These are phyloP conservation scores for Aurelia aurita DNA, from an alignment of 30 jellyfish, hydroid and myxozoan genomes.

Conservation along the genomic window DNA sequence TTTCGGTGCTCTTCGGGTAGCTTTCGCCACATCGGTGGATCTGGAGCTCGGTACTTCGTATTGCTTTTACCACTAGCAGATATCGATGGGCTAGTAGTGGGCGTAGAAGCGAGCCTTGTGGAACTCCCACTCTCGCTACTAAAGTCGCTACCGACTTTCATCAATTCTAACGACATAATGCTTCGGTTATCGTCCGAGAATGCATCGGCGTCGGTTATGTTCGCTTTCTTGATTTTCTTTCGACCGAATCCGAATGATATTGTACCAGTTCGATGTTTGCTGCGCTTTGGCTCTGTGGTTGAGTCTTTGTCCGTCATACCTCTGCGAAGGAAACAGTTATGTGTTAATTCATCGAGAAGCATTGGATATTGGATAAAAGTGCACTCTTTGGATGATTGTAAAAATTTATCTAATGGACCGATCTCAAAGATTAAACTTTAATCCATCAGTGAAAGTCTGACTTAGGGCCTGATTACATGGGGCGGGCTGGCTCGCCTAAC, in stretches of 20 bases:
- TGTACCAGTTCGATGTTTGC: conserved; percentile 57
- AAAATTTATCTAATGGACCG: too few relatives aligned
- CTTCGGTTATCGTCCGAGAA: conserved; percentile 56
- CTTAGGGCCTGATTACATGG: too few relatives aligned
- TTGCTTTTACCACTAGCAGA: neutral
- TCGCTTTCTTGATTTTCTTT: conserved; percentile 33
- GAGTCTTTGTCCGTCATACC: conserved; percentile 12
- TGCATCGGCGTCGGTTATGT: neutral
- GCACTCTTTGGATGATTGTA: too few relatives aligned
- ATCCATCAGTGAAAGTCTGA: too few relatives aligned
- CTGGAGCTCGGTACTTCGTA: conserved; percentile 56
- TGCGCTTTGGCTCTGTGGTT: conserved; percentile 30
- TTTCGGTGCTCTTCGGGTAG: neutral
- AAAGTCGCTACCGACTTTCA: conserved; percentile 27
- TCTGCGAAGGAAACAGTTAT: neutral
- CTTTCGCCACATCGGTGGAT: conserved; percentile 45
- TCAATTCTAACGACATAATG: conserved; percentile 32
- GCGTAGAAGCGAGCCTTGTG: conserved; percentile 61
- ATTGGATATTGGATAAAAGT: too few relatives aligned
- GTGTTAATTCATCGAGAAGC: too few relatives aligned
- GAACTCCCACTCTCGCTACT: conserved; percentile 59
- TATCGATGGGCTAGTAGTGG: conserved; percentile 50
- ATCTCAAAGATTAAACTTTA: too few relatives aligned
- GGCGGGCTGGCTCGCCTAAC: too few relatives aligned
- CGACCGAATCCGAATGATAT: conserved; percentile 64